Percentiles rank a stretch among this genome's conserved stretches.
Evolutionary conservation across 30 jellyfish, hydroid and myxozoan genomes (phyloP).

Genomic region (Morbakka virulenta): DNA sequence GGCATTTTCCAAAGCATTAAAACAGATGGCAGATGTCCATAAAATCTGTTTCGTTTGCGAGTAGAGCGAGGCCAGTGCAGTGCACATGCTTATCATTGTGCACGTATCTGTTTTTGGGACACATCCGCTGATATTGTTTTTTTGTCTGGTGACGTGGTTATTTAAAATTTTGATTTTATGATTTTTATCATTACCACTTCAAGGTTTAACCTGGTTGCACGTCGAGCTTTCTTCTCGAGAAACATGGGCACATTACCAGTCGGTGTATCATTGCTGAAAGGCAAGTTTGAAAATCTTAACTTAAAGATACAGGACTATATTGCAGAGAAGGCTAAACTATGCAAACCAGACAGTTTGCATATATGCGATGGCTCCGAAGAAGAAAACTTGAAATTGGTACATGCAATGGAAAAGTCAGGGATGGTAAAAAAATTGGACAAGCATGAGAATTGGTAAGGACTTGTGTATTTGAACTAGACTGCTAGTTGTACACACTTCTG

Average conservation of each 20-base stretch:
- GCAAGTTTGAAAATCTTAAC: conserved; percentile 66
- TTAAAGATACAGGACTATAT: conserved; percentile 71
- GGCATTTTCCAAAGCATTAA: too few relatives aligned
- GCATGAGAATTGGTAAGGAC: conserved; percentile 75
- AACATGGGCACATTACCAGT: conserved; percentile 76
- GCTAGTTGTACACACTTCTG: background rate
- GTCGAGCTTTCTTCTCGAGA: conserved; percentile 49
- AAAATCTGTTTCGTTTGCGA: too few relatives aligned
- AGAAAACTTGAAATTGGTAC: conserved; percentile 48
- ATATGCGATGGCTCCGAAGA: conserved; percentile 98
- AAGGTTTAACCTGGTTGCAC: too few relatives aligned
- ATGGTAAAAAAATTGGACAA: conserved; percentile 62
- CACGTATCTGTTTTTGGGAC: too few relatives aligned
- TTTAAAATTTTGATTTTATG: too few relatives aligned
- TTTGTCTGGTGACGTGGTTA: too few relatives aligned
- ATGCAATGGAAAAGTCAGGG: conserved; percentile 60
- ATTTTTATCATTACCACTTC: too few relatives aligned
- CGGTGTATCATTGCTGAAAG: conserved; percentile 59
- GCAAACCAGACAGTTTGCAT: conserved; percentile 85
- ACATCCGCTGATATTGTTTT: too few relatives aligned
- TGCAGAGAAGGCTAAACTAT: conserved; percentile 60
- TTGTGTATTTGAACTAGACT: background rate
- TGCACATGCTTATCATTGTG: too few relatives aligned
- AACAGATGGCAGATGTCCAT: too few relatives aligned
- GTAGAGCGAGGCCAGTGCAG: too few relatives aligned